Base-by-base conservation (phyloP, 2,113 vertebrate species). In the Serranochromis macrocephalus region DNA sequence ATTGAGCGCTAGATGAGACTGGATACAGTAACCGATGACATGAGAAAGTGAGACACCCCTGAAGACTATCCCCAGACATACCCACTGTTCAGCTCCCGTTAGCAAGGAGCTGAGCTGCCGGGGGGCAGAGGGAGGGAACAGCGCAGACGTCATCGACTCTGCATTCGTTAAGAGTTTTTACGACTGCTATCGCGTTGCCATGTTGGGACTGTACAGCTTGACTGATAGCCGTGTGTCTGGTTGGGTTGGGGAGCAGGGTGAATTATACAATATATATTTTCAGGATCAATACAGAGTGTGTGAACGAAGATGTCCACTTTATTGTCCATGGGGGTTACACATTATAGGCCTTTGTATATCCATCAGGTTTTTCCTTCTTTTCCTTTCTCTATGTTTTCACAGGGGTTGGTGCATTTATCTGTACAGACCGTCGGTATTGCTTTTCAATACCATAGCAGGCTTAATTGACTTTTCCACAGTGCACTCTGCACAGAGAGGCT, bases 261-360 rank as follows among this genome's bases (percentile, higher is more conserved):
- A 92, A 88, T 87, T 91, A 93, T 85, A 95, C 87, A 86, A 87
- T 91, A 91, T 95, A 95, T 96, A 95, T 96, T 95, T 96, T 95
- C 93, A 87, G 88, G 94, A 94, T 91, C 89, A 91, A 93, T 86
- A 86, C 92, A 93, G 88, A 93, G 66, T 92, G 89, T 87, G 83
- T 89, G 92, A 94, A 90, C 83, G 87, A 87, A 95, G 87, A 92
- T 92, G 92, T 91, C 85, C 82, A 89, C 84, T 94, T 89, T 88
- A 92, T 87, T 90, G 90, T 93, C 40, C 63, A 87, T 93, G 94
- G 88, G 88, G 88, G 92, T 92, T 91, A 88, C 84, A 92, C 93
- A 93, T 88, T 93, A 91, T 92, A 94, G 91, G 91, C 90, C 92
- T 95, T 96, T 91, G 89, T 96, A 92, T 95, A 95, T 96, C 88